A percentile compares a stretch with the other conserved stretches of the same genome.
Conservation (phyloP, 2,113 vertebrate species). For the Pampusana beccarii region DNA sequence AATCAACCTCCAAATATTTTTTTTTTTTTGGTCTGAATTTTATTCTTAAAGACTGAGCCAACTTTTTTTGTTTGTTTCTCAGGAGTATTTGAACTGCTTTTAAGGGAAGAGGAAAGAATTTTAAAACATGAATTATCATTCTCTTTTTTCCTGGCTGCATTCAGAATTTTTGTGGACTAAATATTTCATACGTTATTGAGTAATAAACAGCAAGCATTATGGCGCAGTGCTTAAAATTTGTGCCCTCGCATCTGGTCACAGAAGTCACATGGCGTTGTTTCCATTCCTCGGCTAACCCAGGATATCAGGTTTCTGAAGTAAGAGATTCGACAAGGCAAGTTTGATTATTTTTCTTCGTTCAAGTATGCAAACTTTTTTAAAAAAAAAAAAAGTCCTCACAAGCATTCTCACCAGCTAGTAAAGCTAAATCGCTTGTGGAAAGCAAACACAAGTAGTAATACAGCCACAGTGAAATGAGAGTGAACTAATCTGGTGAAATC, state of each 20-base stretch:
- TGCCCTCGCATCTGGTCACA: accelerated
- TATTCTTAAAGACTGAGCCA: background rate
- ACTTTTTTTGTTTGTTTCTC: background rate
- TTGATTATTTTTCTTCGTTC: background rate
- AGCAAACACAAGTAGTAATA: background rate
- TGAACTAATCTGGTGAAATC: background rate
- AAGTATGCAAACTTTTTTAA: background rate
- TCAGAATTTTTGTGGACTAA: background rate
- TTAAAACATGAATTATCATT: background rate
- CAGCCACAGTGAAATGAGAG: background rate
- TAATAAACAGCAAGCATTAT: background rate
- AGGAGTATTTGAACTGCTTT: background rate
- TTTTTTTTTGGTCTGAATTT: background rate
- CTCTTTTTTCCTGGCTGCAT: background rate
- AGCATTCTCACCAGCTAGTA: background rate
- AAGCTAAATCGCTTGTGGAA: background rate
- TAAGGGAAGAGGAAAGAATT: background rate
- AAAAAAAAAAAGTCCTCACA: background rate
- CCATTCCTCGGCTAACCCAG: slow-evolving; percentile 5
- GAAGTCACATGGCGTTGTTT: background rate
- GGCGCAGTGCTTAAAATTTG: background rate
- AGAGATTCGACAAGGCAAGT: slow-evolving; percentile 13
- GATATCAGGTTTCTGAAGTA: slow-evolving; percentile 1
- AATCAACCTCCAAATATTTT: background rate
- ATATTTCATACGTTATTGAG: background rate